Conservation (phyloP, 2,113 vertebrate species). For the Halichoerus grypus region DNA sequence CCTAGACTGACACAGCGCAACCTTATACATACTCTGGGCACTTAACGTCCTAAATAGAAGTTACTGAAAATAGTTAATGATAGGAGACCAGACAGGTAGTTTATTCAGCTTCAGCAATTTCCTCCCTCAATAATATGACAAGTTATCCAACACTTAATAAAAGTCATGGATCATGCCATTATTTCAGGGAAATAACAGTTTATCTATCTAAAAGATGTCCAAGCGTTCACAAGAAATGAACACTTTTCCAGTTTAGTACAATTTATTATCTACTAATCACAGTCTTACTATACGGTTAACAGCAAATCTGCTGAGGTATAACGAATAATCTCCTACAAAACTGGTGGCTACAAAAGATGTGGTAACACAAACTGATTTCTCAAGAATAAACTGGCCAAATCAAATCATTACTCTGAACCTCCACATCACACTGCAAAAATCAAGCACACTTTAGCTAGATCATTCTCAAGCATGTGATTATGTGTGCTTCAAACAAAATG, state of each 20-base stretch:
- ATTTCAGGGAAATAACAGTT: background rate
- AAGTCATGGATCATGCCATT: background rate
- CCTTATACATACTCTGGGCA: background rate
- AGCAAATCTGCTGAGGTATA: background rate
- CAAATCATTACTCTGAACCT: background rate
- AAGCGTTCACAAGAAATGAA: background rate
- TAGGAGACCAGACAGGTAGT: background rate
- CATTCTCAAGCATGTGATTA: background rate
- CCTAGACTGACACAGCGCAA: background rate
- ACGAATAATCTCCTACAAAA: slow-evolving; percentile 20
- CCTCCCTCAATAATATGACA: background rate
- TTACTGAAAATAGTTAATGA: background rate
- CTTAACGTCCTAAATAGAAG: background rate
- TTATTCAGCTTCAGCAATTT: slow-evolving; percentile 9
- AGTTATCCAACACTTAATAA: background rate
- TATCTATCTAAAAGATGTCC: background rate
- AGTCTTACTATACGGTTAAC: background rate
- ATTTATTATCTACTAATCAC: background rate
- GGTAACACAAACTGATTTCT: background rate
- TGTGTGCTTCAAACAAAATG: background rate
- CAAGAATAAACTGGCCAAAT: background rate
- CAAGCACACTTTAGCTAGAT: background rate
- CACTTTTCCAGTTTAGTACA: background rate
- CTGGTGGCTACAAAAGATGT: background rate
- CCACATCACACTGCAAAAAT: background rate